Base-by-base conservation (phyloP, 2,113 vertebrate species). In the Nipponia nippon region DNA sequence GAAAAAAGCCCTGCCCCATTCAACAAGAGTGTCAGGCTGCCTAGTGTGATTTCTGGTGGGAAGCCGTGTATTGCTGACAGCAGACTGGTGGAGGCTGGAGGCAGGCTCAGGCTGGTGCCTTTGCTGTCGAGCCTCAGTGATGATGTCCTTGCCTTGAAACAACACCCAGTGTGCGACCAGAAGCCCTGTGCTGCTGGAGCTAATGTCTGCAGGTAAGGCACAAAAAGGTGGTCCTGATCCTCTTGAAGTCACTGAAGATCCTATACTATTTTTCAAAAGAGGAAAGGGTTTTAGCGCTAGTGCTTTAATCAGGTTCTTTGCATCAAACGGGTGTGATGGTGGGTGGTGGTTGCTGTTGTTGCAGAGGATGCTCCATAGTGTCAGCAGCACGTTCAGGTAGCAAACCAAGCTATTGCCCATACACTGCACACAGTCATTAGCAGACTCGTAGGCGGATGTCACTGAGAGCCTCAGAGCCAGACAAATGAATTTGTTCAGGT, bases 111-210 rank as follows among this genome's bases (percentile, higher is more conserved):
- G 7, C 9, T n/a, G 20, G 40, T 50, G 49, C 55, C 77, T 75
- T 50, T 61, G 42, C 73, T 87, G 69, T 9, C 0, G 0, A 8
- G 18, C 42, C 42, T 17, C 62, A 40, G 29, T 3, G 40, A 9
- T 18, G 53, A 38, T 53, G 34, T 3, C 12, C 44, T 53, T 58
- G 26, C 53, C 38, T 69, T 47, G 53, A 49, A 72, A 34, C 20
- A 32, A 20, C 1, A 1, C 26, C 20, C 34, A 21, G 0, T 0
- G 1, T 22, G n/a, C 19, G 61, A 50, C 30, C 40, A 53, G 65
- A n/a, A 83, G 0, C 27, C 40, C 40, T 10, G 65, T 46, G 49
- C 50, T 58, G 8, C 58, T 83, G 83, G 30, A n/a, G 59, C 65
- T 85, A 59, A 9, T 56, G 59, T 9, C 79, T 76, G 62, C 66